These are phyloP conservation scores for Deroplatys truncata DNA, from an alignment of 2,888 invertebrate genomes.

Conservation along the genomic window DNA sequence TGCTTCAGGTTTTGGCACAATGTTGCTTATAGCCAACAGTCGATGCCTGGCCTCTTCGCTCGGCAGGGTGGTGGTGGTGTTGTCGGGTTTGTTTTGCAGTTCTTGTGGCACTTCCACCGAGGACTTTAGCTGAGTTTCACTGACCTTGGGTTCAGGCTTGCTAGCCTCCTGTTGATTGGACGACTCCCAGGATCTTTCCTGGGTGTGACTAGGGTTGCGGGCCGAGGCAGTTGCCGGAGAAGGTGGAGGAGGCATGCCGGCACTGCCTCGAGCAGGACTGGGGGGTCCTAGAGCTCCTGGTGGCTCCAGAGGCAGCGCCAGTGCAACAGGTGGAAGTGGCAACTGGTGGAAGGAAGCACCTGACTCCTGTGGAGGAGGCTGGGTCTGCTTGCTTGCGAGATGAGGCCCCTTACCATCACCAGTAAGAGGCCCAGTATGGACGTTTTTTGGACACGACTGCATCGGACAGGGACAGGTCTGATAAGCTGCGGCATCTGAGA, in stretches of 20 bases:
- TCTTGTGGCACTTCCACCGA: neutral
- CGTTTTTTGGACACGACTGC: conserved; percentile 97
- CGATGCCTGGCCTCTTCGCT: conserved; percentile 26
- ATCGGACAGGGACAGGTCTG: conserved; percentile 83
- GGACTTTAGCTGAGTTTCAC: neutral
- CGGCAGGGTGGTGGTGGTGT: conserved; percentile 5
- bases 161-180: neutral
- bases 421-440: conserved; percentile 97
- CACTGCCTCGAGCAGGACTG: conserved; percentile 65
- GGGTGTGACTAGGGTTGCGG: conserved; percentile 1
- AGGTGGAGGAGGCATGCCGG: conserved; percentile 47
- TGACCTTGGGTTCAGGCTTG: neutral
- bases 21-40: conserved; percentile 33
- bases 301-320: conserved; percentile 50
- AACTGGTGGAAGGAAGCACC: conserved; percentile 1
- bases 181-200: neutral
- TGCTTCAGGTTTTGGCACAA: conserved; percentile 41
- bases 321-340: conserved; percentile 48
- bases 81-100: conserved; percentile 19
- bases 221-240: conserved; percentile 25
- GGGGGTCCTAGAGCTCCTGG: conserved; percentile 54
- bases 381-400: conserved; percentile 27
- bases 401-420: conserved; percentile 79
- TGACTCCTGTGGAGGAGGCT: conserved; percentile 1
- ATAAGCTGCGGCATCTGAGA: conserved; percentile 47